Base-by-base conservation (phyloP, 2,888 invertebrate genomes). In the Phalera bucephala region DNA sequence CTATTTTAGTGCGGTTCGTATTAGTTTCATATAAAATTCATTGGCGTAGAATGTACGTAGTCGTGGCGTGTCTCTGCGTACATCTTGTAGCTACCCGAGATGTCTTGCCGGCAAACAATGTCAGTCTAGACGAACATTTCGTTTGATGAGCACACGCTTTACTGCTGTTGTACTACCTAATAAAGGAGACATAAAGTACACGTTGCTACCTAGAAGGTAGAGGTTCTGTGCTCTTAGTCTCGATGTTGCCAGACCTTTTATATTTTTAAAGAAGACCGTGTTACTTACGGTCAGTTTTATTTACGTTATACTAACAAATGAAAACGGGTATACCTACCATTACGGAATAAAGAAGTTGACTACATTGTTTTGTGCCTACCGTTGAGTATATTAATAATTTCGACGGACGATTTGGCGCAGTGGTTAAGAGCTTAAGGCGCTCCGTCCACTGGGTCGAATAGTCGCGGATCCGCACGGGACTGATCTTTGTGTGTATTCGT, bases 71-170 rank as follows among this genome's bases (percentile, higher is more conserved):
- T 23, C 28, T 10, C 20, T 12, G 10, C 25, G 40, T 35, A 46
- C 20, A 36, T 47, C 40, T 36, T n/a, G n/a, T n/a, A 36, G 32
- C 10, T 25, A 15, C 13, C 21, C 23, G 11, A 11, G 10, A 11
- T 20, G 7, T 20, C 7, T 8, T 20, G n/a, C 20, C 2, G 7
- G 7, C 20, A 20, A 20, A 61, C 43, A 58, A 49, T 46, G 45
- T 45, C 20, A 36, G 33, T 44, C 50, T 56, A 67, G 60, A 61
- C 43, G 53, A 49, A 51, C 63, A 57, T 72, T 64, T 34, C 42
- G 49, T 60, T 57, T 75, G 74, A 76, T 72, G 77, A 80, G 71
- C 69, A 61, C 56, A 55, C 62, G 60, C 60, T 84, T 84, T 80
- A 83, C 62, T 65, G 54, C 68, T 55, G 54, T 61, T 62, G 66